Base-by-base conservation (phyloP, 2,797 vertebrate genomes). In the Muscicapa striata region DNA sequence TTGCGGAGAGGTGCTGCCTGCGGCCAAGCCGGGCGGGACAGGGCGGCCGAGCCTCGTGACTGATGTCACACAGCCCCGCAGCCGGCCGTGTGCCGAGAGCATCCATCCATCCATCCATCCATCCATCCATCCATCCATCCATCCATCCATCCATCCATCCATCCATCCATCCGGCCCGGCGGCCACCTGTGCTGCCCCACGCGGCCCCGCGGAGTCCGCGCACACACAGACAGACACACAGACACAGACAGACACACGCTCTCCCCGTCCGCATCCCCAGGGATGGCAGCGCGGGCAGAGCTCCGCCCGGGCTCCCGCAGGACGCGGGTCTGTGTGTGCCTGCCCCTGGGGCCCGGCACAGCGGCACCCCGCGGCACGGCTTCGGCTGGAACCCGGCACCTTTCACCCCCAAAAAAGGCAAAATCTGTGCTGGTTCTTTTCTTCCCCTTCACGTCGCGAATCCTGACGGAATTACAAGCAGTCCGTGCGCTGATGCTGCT, bases 1-100 rank as follows among this genome's bases (percentile, higher is more conserved):
- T 7, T 10, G 8, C 8, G 10, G 54, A 66, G 61, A 6, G 66
- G 18, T 2, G 32, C 83, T 7, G 74, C 7, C 22, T 10, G 75
- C 17, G 19, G 51, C 22, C 64, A 4, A 48, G 18, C 51, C n/a
- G 7, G 36, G 73, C 51, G 32, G 84, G 41, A 38, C 76, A 0
- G 29, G 36, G 62, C 36, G 48, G 24, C 52, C 21, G 18, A 21
- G 58, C 59, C 40, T 0, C 1, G 1, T 17, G 8, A 5, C 13
- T 30, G 11, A 0, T 24, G 8, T 3, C 52, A 2, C 49, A 1
- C n/a, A 24, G 38, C 43, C 16, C 36, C 45, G 22, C 59, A 24
- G 49, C 70, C 23, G 15, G 5, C 27, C 32, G 23, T 51, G 49
- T 26, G 57, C 73, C 72, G 8, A 22, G 72, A 8, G 29, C 77